Evolutionary conservation across 2,113 vertebrate species (phyloP).

Genomic region (Cephalophus harveyi): DNA sequence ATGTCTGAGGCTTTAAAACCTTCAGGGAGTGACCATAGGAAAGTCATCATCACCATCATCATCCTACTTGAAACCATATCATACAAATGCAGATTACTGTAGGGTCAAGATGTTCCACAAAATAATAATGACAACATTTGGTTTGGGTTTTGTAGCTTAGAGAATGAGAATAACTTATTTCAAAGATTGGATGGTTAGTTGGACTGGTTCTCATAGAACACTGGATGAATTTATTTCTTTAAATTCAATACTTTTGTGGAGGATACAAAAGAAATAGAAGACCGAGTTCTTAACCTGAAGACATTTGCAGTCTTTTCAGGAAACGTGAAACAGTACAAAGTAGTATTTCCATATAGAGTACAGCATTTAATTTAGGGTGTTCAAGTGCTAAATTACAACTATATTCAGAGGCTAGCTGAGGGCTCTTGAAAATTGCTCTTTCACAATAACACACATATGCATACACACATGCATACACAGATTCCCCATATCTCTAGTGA

Average conservation of each 20-base stretch:
- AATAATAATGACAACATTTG: not conserved
- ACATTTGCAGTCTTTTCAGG: not conserved
- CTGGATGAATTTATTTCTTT: not conserved
- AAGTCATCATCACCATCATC: not conserved
- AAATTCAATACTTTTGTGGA: not conserved
- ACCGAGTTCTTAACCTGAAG: not conserved
- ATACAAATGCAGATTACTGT: not conserved
- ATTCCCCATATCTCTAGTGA: not conserved
- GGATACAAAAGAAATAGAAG: not conserved
- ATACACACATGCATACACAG: not conserved
- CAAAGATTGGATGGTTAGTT: not conserved
- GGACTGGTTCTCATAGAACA: not conserved
- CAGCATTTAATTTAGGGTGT: not conserved
- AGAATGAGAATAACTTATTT: slow-evolving; percentile 1
- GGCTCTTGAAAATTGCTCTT: not conserved
- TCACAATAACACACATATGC: not conserved
- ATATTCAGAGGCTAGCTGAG: not conserved
- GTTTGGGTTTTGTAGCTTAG: not conserved
- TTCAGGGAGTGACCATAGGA: not conserved
- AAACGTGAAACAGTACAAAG: not conserved
- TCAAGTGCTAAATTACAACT: not conserved
- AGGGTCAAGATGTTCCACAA: not conserved
- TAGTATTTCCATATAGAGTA: not conserved
- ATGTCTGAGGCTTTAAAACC: not conserved
- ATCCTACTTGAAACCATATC: not conserved